Base-by-base conservation (phyloP, 2,797 vertebrate species). In the Micrastur ruficollis region DNA sequence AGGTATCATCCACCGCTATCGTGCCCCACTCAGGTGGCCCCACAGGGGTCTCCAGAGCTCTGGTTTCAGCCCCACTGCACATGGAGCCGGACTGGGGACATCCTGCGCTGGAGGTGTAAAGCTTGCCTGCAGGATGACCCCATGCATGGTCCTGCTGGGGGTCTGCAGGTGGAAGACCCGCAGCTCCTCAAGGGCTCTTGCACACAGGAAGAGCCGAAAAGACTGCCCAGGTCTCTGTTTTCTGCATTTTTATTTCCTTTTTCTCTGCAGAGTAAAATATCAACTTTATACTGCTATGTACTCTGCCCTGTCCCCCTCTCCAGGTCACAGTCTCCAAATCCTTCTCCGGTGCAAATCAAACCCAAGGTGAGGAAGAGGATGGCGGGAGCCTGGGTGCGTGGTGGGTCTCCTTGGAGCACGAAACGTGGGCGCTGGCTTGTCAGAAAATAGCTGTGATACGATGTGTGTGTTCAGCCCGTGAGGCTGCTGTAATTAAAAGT, bases 401-500 rank as follows among this genome's bases (percentile, higher is more conserved):
- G 49, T 18, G 32, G 21, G 18, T 46, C 56, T 67, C 40, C 68
- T 32, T 2, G n/a, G 38, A 59, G 67, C 52, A 16, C 3, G 27
- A 15, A 49, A 40, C 3, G 4, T 47, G 89, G 81, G 78, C 1
- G 2, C 66, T 11, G 6, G 8, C 55, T 32, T 22, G 53, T 44
- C 70, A 65, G 91, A 83, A 89, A 38, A 18, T 14, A 40, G 42
- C 84, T 18, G 32, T 32, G 49, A n/a, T 47, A 36, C 1, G 3
- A 21, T 8, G 40, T 15, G 46, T 40, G 61, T 66, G 72, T 36
- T 73, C 84, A 83, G 71, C 65, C 68, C 23, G 12, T 18, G 32
- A 75, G 81, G 74, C 73, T 84, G 66, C 90, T 79, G 90, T 80
- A 68, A 86, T 95, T 86, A 81, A 23, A 90, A 75, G n/a, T 26